Conservation (phyloP, 2,113 vertebrate species). For the Cygnus atratus region DNA sequence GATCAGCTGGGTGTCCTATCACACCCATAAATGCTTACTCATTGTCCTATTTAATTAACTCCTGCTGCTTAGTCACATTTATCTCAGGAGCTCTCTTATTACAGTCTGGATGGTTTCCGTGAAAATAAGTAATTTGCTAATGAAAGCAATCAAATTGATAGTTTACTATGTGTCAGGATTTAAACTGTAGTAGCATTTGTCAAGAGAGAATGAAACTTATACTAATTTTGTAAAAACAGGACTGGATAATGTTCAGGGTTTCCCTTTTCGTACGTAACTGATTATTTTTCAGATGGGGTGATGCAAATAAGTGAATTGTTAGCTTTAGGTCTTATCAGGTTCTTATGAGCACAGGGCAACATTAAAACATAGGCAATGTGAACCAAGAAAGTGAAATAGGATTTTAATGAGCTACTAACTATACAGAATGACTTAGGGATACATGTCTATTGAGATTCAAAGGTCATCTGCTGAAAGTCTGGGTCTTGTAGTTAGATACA, state of each 20-base stretch:
- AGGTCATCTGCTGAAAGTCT: not conserved
- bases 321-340: not conserved
- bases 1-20: slow-evolving; percentile 14
- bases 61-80: slow-evolving; percentile 21
- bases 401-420: not conserved
- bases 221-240: not conserved
- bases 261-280: not conserved
- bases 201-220: not conserved
- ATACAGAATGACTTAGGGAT: not conserved
- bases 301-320: not conserved
- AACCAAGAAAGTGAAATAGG: not conserved
- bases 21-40: slow-evolving; percentile 34
- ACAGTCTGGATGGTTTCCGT: not conserved
- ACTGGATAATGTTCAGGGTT: not conserved
- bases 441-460: not conserved
- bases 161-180: not conserved
- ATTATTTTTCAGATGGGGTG: not conserved
- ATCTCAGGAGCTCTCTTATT: not conserved
- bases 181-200: not conserved
- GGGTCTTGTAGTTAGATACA: not conserved
- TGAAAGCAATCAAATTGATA: not conserved
- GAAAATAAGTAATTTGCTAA: not conserved
- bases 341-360: not conserved
- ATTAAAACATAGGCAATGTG: not conserved
- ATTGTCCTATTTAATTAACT: slow-evolving; percentile 55